These are phyloP conservation scores for Bombus waltoni DNA, from an alignment of 1,140 invertebrate species.

Conservation along the genomic window DNA sequence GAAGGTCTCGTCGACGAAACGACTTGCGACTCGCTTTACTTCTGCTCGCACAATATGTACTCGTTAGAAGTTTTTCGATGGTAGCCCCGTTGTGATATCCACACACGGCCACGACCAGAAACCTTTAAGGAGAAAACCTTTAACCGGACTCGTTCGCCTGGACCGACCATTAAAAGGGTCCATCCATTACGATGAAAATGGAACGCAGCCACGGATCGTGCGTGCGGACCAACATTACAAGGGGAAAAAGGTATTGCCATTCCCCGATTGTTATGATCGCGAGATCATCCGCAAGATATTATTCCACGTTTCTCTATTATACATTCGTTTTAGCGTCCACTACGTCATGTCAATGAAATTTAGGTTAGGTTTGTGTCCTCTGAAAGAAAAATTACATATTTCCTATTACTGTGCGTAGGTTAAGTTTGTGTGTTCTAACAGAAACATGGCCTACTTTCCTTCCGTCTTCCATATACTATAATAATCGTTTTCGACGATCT, in stretches of 20 bases:
- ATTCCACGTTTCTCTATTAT: neutral
- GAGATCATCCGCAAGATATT: neutral
- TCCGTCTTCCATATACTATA: too few relatives aligned
- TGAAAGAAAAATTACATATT: too few relatives aligned
- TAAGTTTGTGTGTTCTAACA: too few relatives aligned
- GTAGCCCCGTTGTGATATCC: slow-evolving; percentile 41
- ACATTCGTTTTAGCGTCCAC: neutral
- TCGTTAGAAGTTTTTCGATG: slow-evolving; percentile 47
- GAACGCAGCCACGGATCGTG: slow-evolving; percentile 40
- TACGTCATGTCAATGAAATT: neutral
- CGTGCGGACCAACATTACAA: neutral
- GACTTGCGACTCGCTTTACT: slow-evolving; percentile 28
- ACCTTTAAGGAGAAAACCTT: slow-evolving; percentile 68
- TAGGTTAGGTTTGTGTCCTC: too few relatives aligned
- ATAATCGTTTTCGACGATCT: too few relatives aligned
- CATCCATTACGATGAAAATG: slow-evolving; percentile 68
- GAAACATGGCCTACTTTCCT: too few relatives aligned
- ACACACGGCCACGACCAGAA: slow-evolving; percentile 51
- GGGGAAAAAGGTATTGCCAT: slow-evolving; percentile 38
- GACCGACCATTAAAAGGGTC: slow-evolving; percentile 61
- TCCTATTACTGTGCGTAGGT: too few relatives aligned
- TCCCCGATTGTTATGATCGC: neutral
- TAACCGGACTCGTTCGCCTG: slow-evolving; percentile 58
- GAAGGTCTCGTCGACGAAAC: slow-evolving; percentile 20
- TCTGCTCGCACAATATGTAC: slow-evolving; percentile 23